Base-by-base conservation (phyloP, 2,888 invertebrate genomes). In the Cosmopolites sordidus region DNA sequence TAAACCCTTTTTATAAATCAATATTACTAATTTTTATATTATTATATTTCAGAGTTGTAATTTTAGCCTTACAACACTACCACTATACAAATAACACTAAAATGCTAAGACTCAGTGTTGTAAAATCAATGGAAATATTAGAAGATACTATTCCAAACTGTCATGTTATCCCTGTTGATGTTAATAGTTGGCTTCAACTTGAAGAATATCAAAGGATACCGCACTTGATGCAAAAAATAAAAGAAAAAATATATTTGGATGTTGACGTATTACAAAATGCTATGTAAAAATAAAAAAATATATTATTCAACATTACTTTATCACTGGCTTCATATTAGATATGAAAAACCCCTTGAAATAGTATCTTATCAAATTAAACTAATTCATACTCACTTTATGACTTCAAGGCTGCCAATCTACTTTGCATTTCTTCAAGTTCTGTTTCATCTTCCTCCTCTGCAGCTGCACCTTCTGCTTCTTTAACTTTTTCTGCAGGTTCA, bases 341-440 rank as follows among this genome's bases (percentile, higher is more conserved):
- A 30, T 15, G 1, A 43, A 14, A 30, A 30, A 16, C 14, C 11
- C 22, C 14, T 17, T 2, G 16, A n/a, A n/a, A n/a, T 8, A 22
- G 22, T 22, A 22, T 22, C 22, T 5, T 8, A 22, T 22, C 22
- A 22, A 22, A 22, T 22, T 33, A 12, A 33, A 6, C 33, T 33
- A n/a, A 4, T n/a, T 33, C 11, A 9, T 9, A 33, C 22, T 22
- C n/a, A 37, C 5, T 12, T 76, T 90, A 95, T 66, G 94, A 94
- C 60, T 92, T 81, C 47, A 96, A 78, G 29, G 94, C 90, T 64
- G 94, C 87, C 52, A 96, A 78, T 60, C 96, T 78, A 53, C 83
- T 86, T 73, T 92, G 89, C 95, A 96, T 95, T 68, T 92, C 92
- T 64, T 89, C 87, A n/a, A 95, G 76, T 60, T 92, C 93, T 54